Evolutionary conservation across 2,888 invertebrate species (phyloP), one percentile per base, ranked within the genome.

Genomic region (Troides helena): DNA sequence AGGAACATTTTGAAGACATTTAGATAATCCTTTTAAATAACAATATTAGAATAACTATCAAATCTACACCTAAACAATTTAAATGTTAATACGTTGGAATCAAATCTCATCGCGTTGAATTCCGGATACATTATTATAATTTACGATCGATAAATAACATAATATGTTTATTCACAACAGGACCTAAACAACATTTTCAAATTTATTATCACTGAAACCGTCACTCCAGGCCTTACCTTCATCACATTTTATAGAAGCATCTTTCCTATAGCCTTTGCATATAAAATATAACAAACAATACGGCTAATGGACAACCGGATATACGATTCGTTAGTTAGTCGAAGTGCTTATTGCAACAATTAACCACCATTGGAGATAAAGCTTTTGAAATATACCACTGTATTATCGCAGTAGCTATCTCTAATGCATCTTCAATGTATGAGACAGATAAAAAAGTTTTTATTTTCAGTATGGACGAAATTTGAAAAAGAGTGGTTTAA

Each of bases 31-130:
- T 74, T 62, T 68, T 71, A 69, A 76, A 76, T 71, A 75, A 69
- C 56, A 69, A 71, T 75, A 73, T 76, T 79, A 76, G 76, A 78
- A 80, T 76, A 76, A 77, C 76, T 79, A 78, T 84, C 80, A 83
- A 77, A 79, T 75, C 73, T 77, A 83, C 81, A 83, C 78, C 80
- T 75, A 73, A 76, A 72, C 80, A 77, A 87, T 88, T 84, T 85
- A 82, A 80, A 88, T 89, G 87, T 85, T 82, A 89, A 89, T 88
- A 74, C 69, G 72, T 72, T 76, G 78, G 80, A 81, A 85, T 84
- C 77, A 77, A 81, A 85, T 82, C 83, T 85, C 85, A 85, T 83
- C 85, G 78, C 73, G 72, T 71, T 82, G 86, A 30, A 84, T 85
- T 84, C 80, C 78, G 78, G 76, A 82, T 81, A 85, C 82, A 82